Evolutionary conservation across 2,797 vertebrate species (phyloP).

Genomic region (Sorex maritimensis): DNA sequence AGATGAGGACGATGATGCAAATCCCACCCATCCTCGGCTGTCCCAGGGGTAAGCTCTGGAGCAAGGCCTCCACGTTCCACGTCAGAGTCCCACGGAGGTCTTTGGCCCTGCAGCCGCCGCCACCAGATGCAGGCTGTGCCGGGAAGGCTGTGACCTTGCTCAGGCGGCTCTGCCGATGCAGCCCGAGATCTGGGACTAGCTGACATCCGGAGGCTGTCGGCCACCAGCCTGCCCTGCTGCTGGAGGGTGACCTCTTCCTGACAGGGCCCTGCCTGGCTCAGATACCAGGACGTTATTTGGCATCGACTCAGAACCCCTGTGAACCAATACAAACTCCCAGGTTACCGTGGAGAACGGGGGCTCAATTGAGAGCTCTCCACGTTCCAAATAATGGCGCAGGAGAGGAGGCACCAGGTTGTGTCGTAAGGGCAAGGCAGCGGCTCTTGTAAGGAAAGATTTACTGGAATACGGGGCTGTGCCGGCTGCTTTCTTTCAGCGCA

Average conservation of each 20-base stretch:
- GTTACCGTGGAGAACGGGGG: background rate
- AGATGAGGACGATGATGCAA: background rate
- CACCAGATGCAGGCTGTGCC: background rate
- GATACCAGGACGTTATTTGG: background rate
- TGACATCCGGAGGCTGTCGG: background rate
- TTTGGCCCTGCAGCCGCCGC: background rate
- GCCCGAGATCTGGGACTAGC: background rate
- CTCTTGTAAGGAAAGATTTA: background rate
- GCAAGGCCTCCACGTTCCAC: background rate
- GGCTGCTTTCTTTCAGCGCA: background rate
- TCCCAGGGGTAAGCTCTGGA: background rate
- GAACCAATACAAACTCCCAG: background rate
- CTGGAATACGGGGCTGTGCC: background rate
- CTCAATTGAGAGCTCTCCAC: conserved; percentile 1
- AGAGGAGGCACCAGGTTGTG: background rate
- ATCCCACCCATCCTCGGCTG: background rate
- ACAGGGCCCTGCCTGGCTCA: background rate
- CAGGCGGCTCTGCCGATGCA: background rate
- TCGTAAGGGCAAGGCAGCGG: background rate
- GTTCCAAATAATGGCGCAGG: background rate
- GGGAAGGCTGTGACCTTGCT: background rate
- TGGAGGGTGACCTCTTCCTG: background rate
- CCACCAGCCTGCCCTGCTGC: background rate
- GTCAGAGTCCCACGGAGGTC: background rate
- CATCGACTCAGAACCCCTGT: background rate